Evolutionary conservation across 2,888 invertebrate species (phyloP).

Genomic region (Unio pictorum): DNA sequence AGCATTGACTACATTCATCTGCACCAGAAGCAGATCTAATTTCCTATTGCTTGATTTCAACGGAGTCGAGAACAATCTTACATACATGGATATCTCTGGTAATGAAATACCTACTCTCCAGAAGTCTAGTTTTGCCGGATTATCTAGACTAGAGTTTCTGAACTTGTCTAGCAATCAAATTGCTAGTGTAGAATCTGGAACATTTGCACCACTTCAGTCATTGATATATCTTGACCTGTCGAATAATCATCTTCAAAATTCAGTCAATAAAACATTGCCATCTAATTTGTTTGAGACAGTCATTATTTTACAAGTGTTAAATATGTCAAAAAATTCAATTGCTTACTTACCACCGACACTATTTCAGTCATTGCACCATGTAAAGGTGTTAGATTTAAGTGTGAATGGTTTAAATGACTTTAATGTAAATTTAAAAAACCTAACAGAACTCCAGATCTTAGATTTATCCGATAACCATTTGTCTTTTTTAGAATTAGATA

Average conservation of each 20-base stretch:
- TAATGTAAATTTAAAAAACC: conserved; percentile 6
- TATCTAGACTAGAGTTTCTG: conserved; percentile 9
- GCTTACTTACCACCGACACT: conserved; percentile 7
- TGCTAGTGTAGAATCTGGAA: conserved; percentile 11
- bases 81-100: conserved; percentile 22
- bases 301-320: conserved; percentile 6
- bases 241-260: conserved; percentile 20
- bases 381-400: conserved; percentile 15
- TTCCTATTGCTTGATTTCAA: conserved; percentile 11
- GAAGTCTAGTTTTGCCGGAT: conserved; percentile 9
- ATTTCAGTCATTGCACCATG: conserved; percentile 4
- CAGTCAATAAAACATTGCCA: conserved; percentile 2
- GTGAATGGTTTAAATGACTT: conserved; percentile 19
- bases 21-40: conserved; percentile 19
- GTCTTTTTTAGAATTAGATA: conserved; percentile 2
- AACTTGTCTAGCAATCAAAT: conserved; percentile 26
- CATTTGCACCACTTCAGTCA: conserved; percentile 14
- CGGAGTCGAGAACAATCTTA: conserved; percentile 16
- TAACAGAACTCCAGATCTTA: conserved; percentile 7
- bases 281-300: conserved; percentile 11
- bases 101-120: conserved; percentile 17
- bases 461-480: conserved; percentile 21
- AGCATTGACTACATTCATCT: conserved; percentile 7
- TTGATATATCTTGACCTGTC: conserved; percentile 15
- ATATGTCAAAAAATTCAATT: conserved; percentile 17